A percentile compares a stretch with the other conserved stretches of the same genome.
Conservation (phyloP, 1,140 invertebrate species). For the Chironomus tepperi region DNA sequence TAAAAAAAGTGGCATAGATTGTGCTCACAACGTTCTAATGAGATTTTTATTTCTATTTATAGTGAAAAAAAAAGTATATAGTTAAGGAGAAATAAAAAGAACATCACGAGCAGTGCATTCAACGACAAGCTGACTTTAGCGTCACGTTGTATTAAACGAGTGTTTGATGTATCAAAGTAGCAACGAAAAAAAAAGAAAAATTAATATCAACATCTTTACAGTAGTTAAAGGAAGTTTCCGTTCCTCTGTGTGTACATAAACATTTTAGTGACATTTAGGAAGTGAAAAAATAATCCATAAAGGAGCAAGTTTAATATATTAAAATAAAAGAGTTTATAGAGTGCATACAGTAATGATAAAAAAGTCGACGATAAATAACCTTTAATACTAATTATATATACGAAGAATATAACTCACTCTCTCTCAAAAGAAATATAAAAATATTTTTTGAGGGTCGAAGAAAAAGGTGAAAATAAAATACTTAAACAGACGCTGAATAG, state of each 20-base stretch:
- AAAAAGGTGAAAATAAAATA: not conserved
- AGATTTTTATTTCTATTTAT: conserved; percentile 10
- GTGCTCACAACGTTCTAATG: conserved; percentile 6
- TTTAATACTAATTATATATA: not conserved
- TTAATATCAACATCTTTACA: too few species aligned
- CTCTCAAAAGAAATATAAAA: not conserved
- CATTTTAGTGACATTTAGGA: conserved; percentile 1
- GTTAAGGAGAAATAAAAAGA: not conserved
- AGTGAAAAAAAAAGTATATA: not conserved
- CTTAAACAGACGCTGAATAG: not conserved
- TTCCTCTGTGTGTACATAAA: not conserved
- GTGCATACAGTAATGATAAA: not conserved
- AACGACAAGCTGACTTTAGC: not conserved
- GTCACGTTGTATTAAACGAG: not conserved
- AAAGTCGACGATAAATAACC: too few species aligned
- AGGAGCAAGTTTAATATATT: not conserved
- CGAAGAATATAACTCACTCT: not conserved
- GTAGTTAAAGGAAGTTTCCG: too few species aligned
- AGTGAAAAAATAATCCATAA: not conserved
- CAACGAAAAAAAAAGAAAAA: not conserved
- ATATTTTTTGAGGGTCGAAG: not conserved
- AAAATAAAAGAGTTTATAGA: not conserved
- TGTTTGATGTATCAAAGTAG: not conserved
- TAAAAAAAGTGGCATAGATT: not conserved
- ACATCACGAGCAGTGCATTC: not conserved